phyloP scores from a whole-genome alignment of 2,113 vertebrate genomes.

The Oceanites oceanicus region DNA sequence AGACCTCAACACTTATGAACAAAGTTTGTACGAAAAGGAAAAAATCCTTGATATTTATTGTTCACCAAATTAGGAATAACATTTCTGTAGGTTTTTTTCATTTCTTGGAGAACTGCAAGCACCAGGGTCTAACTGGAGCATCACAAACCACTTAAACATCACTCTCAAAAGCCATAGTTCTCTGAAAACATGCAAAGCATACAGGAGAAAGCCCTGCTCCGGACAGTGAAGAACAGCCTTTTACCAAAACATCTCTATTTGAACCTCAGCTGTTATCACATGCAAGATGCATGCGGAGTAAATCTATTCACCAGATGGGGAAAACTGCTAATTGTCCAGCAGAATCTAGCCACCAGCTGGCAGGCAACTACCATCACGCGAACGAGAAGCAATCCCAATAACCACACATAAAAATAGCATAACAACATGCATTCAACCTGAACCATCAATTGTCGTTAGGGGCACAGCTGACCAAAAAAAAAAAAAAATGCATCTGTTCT shows the following conservation, averaged over 20 bases:
- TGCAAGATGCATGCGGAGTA: neutral
- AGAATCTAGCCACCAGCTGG: constrained; percentile 44
- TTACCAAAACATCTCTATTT: neutral
- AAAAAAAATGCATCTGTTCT: neutral
- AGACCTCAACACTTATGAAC: neutral
- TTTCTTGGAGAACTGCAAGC: neutral
- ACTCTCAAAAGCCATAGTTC: neutral
- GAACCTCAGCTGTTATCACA: neutral
- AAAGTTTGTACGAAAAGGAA: neutral
- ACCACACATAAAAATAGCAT: neutral
- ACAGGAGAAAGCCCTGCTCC: neutral
- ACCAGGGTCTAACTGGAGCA: neutral
- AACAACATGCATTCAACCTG: neutral
- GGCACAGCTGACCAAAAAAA: neutral
- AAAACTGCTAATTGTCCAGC: constrained; percentile 46
- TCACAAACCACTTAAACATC: neutral
- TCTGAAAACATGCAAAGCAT: neutral
- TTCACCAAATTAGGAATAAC: neutral
- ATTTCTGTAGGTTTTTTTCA: neutral
- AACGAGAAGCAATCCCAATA: constrained; percentile 7
- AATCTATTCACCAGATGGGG: constrained; percentile 15
- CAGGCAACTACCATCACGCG: neutral
- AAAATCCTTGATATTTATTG: neutral
- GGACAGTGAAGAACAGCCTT: neutral
- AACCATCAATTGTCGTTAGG: neutral